Base-by-base conservation (phyloP, 2,113 vertebrate species). In the Lampris incognitus region DNA sequence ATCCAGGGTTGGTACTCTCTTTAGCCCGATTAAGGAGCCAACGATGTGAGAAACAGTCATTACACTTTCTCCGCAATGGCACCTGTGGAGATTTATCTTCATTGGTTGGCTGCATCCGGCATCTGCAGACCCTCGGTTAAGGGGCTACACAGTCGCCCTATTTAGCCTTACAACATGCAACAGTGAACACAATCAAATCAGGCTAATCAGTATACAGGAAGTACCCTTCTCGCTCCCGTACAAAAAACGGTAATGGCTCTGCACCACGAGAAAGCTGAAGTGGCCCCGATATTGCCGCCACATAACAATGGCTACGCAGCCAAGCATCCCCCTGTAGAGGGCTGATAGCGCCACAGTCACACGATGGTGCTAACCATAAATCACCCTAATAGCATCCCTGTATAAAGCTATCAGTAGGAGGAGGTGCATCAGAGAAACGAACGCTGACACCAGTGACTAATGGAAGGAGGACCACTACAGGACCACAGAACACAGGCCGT, bases 31-130 rank as follows among this genome's bases (percentile, higher is more conserved):
- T 92, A 89, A 82, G 87, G 78, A 88, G 86, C 81, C 86, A 92
- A 83, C 66, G 80, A 89, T 85, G 85, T 89, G 87, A 84, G 76
- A 90, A 90, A 85, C 77, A 88, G 82, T 87, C 85, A 86, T 92
- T 90, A 86, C 78, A 76, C 81, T 82, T 88, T 85, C 84, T 83
- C 81, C 6, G 44, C 84, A 66, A 84, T 79, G 79, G 84, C 89
- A 91, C 89, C 84, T 88, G 83, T 84, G 67, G 83, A 90, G 72
- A 89, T 91, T 86, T 88, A 89, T 92, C 87, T 86, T 88, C 85
- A 83, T 77, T 68, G 84, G 82, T 78, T 72, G 78, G 77, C 82
- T 87, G 86, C 86, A 77, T 90, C 74, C 64, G 4, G 79, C 82
- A 87, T 86, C 80, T 80, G 50, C n/a, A 57, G 37, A 76, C 61